phyloP scores from a whole-genome alignment of 2,113 vertebrate species.

The Eublepharis macularius region DNA sequence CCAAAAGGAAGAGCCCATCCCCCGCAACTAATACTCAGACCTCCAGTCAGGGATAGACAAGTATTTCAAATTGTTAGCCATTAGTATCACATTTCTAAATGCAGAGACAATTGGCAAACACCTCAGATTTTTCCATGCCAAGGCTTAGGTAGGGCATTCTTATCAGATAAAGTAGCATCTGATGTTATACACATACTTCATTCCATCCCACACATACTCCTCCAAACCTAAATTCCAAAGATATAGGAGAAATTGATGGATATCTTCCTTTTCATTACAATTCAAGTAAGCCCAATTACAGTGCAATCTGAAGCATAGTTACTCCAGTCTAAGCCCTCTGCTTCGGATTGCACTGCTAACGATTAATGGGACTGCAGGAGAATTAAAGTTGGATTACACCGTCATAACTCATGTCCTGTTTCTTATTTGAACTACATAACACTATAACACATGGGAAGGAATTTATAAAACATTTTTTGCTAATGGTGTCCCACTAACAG shows the following conservation, averaged over 20 bases:
- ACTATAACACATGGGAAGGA: neutral
- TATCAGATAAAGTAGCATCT: slow-evolving; percentile 44
- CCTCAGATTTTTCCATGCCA: neutral
- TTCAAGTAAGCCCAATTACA: too few species aligned
- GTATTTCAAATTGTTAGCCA: neutral
- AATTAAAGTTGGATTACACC: neutral
- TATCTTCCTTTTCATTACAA: slow-evolving; percentile 12
- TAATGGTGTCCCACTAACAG: neutral
- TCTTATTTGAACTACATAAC: neutral
- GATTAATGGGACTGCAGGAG: neutral
- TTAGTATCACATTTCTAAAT: neutral
- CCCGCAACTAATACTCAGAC: neutral
- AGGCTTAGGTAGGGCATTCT: slow-evolving; percentile 32
- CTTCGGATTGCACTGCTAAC: too few species aligned
- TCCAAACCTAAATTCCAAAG: neutral
- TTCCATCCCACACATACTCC: neutral
- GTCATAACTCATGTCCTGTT: neutral
- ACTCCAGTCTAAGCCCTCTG: too few species aligned
- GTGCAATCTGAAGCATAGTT: too few species aligned
- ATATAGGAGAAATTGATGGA: neutral
- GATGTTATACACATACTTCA: neutral
- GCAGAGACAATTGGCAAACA: neutral
- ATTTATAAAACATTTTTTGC: neutral
- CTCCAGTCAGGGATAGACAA: neutral
- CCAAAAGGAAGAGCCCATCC: neutral